Conservation (phyloP, 2,888 invertebrate species). For the Alloplasta piceator region DNA sequence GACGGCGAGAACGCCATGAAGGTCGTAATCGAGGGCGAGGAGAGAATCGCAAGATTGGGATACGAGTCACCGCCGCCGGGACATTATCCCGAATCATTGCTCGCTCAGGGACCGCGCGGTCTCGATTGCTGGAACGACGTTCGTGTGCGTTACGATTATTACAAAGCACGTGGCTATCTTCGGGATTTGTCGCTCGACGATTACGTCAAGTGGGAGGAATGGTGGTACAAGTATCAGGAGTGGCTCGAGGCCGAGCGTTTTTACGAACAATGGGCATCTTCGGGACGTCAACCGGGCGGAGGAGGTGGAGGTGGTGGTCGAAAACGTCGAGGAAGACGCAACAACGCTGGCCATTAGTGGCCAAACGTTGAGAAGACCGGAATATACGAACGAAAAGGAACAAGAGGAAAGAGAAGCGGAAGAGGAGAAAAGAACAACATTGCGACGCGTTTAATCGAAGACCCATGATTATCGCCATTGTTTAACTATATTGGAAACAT, state of each 20-base stretch:
- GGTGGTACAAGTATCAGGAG: constrained; percentile 97
- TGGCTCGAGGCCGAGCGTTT: constrained; percentile 93
- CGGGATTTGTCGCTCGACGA: constrained; percentile 91
- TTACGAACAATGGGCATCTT: constrained; percentile 88
- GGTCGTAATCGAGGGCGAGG: constrained; percentile 89
- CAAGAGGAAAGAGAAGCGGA: neutral
- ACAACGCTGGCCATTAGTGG: constrained; percentile 64
- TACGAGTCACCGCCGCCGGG: constrained; percentile 87
- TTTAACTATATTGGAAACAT: constrained; percentile 67
- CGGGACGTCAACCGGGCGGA: constrained; percentile 83
- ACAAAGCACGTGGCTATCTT: constrained; percentile 93
- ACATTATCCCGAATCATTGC: constrained; percentile 91
- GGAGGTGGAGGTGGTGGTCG: constrained; percentile 80
- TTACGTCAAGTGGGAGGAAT: constrained; percentile 96
- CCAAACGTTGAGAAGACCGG: neutral
- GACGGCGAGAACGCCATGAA: constrained; percentile 88
- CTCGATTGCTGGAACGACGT: constrained; percentile 95
- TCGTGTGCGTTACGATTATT: constrained; percentile 93
- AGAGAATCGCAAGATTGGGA: constrained; percentile 84
- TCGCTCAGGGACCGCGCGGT: constrained; percentile 89
- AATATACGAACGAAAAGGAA: neutral
- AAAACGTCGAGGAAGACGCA: constrained; percentile 78
- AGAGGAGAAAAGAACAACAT: neutral
- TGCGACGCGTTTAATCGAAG: constrained; percentile 51
- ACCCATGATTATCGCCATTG: constrained; percentile 65